Conservation (phyloP, 2,888 invertebrate genomes). For the Baronia brevicornis region DNA sequence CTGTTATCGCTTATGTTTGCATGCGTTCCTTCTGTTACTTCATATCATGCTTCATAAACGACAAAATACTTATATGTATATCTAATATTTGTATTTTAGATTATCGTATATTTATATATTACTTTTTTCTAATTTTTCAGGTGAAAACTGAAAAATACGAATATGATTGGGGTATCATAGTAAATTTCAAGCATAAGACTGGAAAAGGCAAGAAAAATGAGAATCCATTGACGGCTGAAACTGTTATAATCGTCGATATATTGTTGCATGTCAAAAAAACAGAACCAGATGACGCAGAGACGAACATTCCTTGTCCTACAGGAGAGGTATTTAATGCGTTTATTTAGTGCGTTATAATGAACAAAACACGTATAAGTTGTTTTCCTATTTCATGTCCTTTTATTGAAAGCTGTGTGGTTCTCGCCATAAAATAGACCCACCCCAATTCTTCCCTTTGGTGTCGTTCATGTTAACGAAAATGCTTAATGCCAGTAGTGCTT, state of each 20-base stretch:
- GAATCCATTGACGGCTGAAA: conserved; percentile 73
- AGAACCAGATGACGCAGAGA: conserved; percentile 69
- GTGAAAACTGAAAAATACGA: conserved; percentile 88
- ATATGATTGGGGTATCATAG: conserved; percentile 97
- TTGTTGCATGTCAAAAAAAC: conserved; percentile 85
- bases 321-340: conserved; percentile 72
- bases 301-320: conserved; percentile 81
- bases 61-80: no score
- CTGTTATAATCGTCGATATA: conserved; percentile 87
- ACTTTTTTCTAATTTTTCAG: conserved; percentile 43
- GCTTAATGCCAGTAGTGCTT: no score
- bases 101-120: neutral
- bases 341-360: neutral
- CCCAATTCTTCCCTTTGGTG: no score
- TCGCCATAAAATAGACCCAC: neutral
- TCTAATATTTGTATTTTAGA: no score
- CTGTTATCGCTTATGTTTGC: no score
- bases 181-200: conserved; percentile 89
- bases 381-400: neutral
- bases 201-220: conserved; percentile 62
- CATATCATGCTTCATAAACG: no score
- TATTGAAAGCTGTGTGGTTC: no score
- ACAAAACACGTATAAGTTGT: neutral
- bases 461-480: no score
- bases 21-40: no score